Base-by-base conservation (phyloP, 2,113 vertebrate genomes). In the Chamaetylas fuelleborni region DNA sequence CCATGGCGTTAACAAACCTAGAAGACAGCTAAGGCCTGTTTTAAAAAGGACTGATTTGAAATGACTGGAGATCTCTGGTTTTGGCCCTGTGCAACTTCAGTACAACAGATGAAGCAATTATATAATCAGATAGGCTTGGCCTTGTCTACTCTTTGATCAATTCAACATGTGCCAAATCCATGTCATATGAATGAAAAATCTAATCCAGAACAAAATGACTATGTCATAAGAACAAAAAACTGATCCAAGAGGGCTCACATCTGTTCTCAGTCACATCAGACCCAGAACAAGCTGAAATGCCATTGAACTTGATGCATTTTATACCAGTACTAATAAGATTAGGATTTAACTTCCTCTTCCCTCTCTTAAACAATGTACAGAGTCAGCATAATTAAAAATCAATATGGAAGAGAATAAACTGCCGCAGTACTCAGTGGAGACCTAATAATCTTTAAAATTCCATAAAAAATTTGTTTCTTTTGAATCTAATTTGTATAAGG, bases 241-340 rank as follows among this genome's bases (percentile, higher is more conserved):
- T 89, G 64, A 79, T 45, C 48, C 58, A 60, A 76, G 77, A 36
- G 29, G 33, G 24, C 38, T 62, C 70, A 94, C 70, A 91, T 92
- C 81, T 92, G 81, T 85, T 95, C 93, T 84, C 45, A 91, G 89
- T 82, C 87, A 94, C 66, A 77, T 82, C 54, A 81, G 77, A 81
- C 26, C 6, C 24, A 62, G 74, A 45, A 95, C 65, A 85, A 88
- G 83, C 66, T 80, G 61, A 74, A 95, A 92, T 60, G 42, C 42
- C 38, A 76, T 51, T 81, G 91, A 94, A 87, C 57, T 61, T 13
- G 1, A 64, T 71, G 36, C 25, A 29, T 81, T 81, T 92, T 74
- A 34, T 83, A 83, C 51, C 73, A 40, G 40, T 81, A 45, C 71
- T 92, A 95, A 95, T 77, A 60, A 85, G 78, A 92, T 95, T 85